Base-by-base conservation (phyloP, 2,888 invertebrate species). In the Tillus elongatus region DNA sequence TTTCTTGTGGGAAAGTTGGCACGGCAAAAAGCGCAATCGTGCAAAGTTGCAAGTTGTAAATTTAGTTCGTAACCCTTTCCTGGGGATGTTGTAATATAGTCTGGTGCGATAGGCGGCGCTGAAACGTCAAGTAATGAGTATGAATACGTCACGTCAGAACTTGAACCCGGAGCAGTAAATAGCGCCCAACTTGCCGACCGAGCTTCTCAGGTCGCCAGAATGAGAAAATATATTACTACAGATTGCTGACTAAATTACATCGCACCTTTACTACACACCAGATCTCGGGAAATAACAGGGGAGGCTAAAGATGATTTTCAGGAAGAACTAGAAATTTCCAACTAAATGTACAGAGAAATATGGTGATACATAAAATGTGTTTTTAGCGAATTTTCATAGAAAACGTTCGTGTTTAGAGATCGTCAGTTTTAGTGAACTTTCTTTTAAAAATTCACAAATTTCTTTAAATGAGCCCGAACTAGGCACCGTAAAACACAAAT, bases 91-190 rank as follows among this genome's bases (percentile, higher is more conserved):
- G 52, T 55, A 53, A 53, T 52, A 55, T 54, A 50, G 47, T n/a
- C n/a, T n/a, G n/a, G n/a, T 47, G 42, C 43, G 50, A 50, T 52
- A 50, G 51, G 52, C 49, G 50, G 57, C 54, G 60, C 58, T 58
- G 61, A 62, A 60, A 58, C 56, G 57, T 56, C 56, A 57, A 60
- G 58, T 62, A 61, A 62, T 61, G 58, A 61, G 56, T 57, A 58
- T 56, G 60, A 60, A 62, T 61, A 61, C 58, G 58, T 61, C 60
- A 61, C 56, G 60, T 61, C 60, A 54, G 53, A 51, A 52, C 52
- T 53, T 52, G 54, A 56, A 58, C 59, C 55, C 47, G 47, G 46
- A 51, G 58, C 56, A 54, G 59, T 60, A 61, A 61, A 61, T 60
- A 60, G 56, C 49, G 44, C 46, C 50, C 47, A 46, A 48, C 44